These are phyloP conservation scores for Hybos culiciformis DNA, from an alignment of 2,888 invertebrate genomes.

Conservation along the genomic window DNA sequence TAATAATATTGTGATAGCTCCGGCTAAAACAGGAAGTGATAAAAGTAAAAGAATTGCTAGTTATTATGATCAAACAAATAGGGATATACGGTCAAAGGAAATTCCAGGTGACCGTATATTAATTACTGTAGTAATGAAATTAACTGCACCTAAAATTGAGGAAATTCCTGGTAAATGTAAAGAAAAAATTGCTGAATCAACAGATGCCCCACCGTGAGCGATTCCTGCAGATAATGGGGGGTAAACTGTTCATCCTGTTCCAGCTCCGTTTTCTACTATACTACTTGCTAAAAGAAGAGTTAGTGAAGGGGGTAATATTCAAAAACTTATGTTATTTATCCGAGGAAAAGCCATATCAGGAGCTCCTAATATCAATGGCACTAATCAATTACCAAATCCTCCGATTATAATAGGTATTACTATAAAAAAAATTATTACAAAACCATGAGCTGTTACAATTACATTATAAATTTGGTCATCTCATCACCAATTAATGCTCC, in stretches of 20 bases:
- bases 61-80: constrained; percentile 63
- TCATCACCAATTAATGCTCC: constrained; percentile 44
- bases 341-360: constrained; percentile 71
- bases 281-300: constrained; percentile 45
- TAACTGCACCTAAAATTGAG: constrained; percentile 61
- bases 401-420: constrained; percentile 57
- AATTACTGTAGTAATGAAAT: constrained; percentile 64
- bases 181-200: constrained; percentile 65
- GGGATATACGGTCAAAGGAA: constrained; percentile 48
- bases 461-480: constrained; percentile 63
- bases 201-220: constrained; percentile 50
- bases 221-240: constrained; percentile 41
- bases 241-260: no score
- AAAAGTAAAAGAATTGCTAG: constrained; percentile 50
- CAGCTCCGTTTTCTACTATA: constrained; percentile 40
- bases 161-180: constrained; percentile 60
- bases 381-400: constrained; percentile 66
- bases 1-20: constrained; percentile 65
- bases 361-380: constrained; percentile 56
- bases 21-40: constrained; percentile 62
- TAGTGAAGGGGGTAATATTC: constrained; percentile 51
- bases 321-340: constrained; percentile 70
- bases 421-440: constrained; percentile 67
- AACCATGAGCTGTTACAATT: constrained; percentile 60
- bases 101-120: constrained; percentile 52